These are phyloP conservation scores for Patella ulyssiponensis DNA, from an alignment of 2,888 invertebrate genomes.

Conservation along the genomic window DNA sequence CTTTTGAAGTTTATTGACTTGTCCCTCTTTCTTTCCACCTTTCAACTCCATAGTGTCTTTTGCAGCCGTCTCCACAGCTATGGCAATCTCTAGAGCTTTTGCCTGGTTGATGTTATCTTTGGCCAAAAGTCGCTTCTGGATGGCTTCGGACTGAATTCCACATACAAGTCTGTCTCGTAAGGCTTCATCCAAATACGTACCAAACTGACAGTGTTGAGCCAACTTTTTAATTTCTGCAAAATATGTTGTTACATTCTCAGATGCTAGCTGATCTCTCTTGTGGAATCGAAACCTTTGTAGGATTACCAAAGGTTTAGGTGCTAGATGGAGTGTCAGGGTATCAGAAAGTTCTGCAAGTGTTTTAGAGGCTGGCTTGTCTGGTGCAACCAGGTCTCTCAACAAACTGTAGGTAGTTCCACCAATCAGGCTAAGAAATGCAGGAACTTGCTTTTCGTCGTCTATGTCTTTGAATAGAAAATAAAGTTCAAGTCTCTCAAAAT, in stretches of 20 bases:
- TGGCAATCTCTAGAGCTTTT: not conserved
- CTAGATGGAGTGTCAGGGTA: not conserved
- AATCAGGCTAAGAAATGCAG: slow-evolving; percentile 3
- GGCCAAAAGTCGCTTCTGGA: not conserved
- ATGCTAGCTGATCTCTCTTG: not conserved
- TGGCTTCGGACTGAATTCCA: not conserved
- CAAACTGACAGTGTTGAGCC: not conserved
- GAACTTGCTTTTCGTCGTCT: not conserved
- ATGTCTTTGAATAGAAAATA: not conserved
- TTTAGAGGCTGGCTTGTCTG: not conserved
- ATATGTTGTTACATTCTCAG: not conserved
- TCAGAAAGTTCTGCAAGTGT: not conserved
- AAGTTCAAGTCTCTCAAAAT: not conserved
- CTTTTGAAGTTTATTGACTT: not conserved
- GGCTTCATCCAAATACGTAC: not conserved
- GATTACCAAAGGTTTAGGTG: not conserved
- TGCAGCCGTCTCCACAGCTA: not conserved
- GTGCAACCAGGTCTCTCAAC: not conserved
- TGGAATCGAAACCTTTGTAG: not conserved
- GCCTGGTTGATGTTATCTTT: not conserved
- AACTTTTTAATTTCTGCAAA: not conserved
- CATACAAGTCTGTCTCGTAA: not conserved
- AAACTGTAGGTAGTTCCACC: not conserved
- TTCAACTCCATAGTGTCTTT: not conserved
- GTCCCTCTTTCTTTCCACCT: not conserved